Conservation (phyloP, 1,140 invertebrate genomes). For the Zaprionus inermis region DNA sequence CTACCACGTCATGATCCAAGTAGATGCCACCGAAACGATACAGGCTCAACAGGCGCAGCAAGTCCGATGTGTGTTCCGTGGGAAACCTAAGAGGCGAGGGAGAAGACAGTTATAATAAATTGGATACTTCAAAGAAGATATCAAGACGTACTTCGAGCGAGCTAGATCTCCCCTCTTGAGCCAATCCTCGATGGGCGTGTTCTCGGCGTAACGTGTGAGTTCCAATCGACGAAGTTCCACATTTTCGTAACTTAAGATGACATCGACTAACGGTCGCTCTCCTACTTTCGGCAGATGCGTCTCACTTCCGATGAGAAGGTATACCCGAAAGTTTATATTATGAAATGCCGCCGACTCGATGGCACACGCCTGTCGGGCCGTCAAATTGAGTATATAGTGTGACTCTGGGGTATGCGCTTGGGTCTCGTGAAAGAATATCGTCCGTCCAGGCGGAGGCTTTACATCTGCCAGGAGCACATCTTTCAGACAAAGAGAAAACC, state of each 20-base stretch:
- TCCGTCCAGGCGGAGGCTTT: constrained; percentile 83
- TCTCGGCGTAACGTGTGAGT: constrained; percentile 86
- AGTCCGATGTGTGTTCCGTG: constrained; percentile 12
- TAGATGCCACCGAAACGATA: constrained; percentile 92
- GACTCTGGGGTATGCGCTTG: constrained; percentile 74
- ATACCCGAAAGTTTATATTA: constrained; percentile 86
- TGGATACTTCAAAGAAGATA: background rate
- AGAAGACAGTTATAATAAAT: background rate
- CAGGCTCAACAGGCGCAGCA: constrained; percentile 88
- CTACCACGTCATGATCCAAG: constrained; percentile 90
- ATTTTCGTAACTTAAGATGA: constrained; percentile 86
- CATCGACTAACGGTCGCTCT: constrained; percentile 69
- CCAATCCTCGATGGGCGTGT: constrained; percentile 87
- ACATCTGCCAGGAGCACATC: constrained; percentile 58
- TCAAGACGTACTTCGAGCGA: constrained; percentile 80
- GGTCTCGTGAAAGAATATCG: constrained; percentile 87
- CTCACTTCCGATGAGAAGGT: constrained; percentile 85
- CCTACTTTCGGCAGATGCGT: background rate
- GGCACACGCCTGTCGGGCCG: constrained; percentile 87
- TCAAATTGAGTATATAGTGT: constrained; percentile 69
- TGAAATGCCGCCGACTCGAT: constrained; percentile 88
- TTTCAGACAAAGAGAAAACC: constrained; percentile 29
- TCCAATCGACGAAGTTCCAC: constrained; percentile 86
- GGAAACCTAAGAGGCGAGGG: background rate
- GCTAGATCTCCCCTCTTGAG: constrained; percentile 85